Evolutionary conservation across 1,140 invertebrate genomes (phyloP), one percentile per base, ranked within the genome.

Genomic region (Caenorhabditis inopinata): DNA sequence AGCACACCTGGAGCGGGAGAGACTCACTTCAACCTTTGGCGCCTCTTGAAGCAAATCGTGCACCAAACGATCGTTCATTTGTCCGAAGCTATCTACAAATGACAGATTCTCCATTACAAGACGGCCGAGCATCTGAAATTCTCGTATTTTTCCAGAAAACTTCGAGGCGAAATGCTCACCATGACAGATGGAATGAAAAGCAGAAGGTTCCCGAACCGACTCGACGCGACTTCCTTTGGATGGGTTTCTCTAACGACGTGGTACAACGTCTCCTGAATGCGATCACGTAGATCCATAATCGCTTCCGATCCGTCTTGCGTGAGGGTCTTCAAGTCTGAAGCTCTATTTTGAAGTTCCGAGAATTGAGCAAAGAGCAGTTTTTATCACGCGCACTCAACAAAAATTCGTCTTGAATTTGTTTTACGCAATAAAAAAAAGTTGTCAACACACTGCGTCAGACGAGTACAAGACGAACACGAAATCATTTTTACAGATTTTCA

Each of bases 171-270:
- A n/a, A 42, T 2, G 18, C 68, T 29, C 73, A 86, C 83, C 87
- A 87, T 87, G 18, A 88, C 86, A 51, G 82, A 85, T 68, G 86
- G 86, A 9, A 87, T 45, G 49, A 87, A 86, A 6, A 87, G 77
- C 16, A 87, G 83, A 23, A 87, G 79, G 79, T 87, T 87, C 23
- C 86, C 86, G 48, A 87, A 87, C 27, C 86, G 42, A 21, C 85
- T 86, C n/a, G 86, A 87, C 3, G 86, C 86, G 1, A 87, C 86
- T 82, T 89, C 86, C 76, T 87, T 89, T 9, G 86, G 86, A 83
- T 87, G 86, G 45, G 85, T 88, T 79, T 89, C 86, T 21, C 87
- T 29, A n/a, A 87, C 86, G 16, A 89, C 87, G 75, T 87, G 89
- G 51, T 89, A 87, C 6, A 87, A 75, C 2, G 86, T 89, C 74